Base-by-base conservation (phyloP, 2,888 invertebrate genomes). In the Eilema sororculum region DNA sequence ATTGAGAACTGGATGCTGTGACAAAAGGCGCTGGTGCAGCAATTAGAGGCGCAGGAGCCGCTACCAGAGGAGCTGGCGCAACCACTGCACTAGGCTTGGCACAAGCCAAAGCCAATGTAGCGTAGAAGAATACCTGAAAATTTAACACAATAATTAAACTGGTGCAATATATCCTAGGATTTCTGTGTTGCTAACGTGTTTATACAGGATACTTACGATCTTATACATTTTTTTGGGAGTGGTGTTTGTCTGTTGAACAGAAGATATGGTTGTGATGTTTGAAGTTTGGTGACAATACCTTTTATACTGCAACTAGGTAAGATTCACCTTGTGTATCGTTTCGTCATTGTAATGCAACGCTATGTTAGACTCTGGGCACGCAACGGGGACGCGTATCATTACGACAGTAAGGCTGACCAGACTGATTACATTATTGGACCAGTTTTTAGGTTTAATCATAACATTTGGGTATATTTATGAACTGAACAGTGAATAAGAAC, bases 1-100 rank as follows among this genome's bases (percentile, higher is more conserved):
- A 96, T 87, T 97, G 96, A 16, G 96, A 96, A 89, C 97, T 96
- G 82, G 96, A 52, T 0, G 97, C 96, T 0, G 97, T 97, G n/a
- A 97, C 96, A 78, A 96, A 94, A 10, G 96, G 95, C 0, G 96
- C 95, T 1, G 93, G 95, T 25, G 91, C 94, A 75, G 89, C 91
- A 12, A 91, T 88, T 16, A 91, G 73, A 0, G 92, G 90, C 5
- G 92, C 88, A 2, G 94, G 93, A 33, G 92, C 95, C 73, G 90
- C 90, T 20, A 91, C 87, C 16, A 91, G 82, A 20, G 93, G 93
- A 22, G 96, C 92, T 5, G 81, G 57, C 22, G 73, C 78, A 22
- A 76, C 68, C 52, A 81, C 78, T 16, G 46, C 78, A 57, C 82
- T 82, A 70, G 82, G 82, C 66, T 82, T 82, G 65, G 96, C 96